These are phyloP conservation scores for Micronycteris hirsuta DNA, from an alignment of 2,113 vertebrate genomes.

Conservation along the genomic window DNA sequence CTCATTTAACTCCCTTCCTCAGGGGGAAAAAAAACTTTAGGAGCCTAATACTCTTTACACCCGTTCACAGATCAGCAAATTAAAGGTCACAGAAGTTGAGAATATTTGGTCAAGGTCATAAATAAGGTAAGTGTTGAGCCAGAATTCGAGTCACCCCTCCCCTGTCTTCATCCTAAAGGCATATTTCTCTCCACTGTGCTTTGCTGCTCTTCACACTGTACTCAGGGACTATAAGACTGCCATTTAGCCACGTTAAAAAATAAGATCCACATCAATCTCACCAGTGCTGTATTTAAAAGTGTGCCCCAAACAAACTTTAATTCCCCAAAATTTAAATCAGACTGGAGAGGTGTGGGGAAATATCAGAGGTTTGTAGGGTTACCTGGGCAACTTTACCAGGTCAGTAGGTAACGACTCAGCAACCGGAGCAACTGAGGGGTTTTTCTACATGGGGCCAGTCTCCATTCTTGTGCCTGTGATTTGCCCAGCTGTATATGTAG, in stretches of 20 bases:
- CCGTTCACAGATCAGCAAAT: not conserved
- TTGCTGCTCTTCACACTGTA: not conserved
- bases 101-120: not conserved
- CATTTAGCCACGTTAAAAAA: not conserved
- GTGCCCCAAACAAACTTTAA: not conserved
- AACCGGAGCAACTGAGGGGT: not conserved
- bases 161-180: not conserved
- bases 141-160: not conserved
- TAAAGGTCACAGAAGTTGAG: not conserved
- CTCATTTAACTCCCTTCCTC: not conserved
- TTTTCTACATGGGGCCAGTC: conserved; percentile 11
- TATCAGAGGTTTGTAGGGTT: not conserved
- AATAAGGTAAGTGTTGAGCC: not conserved
- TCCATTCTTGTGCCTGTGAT: not conserved
- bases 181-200: not conserved
- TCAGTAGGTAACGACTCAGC: conserved; percentile 9
- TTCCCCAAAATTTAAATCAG: not conserved
- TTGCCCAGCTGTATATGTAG: not conserved
- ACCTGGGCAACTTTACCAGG: not conserved
- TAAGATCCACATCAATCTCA: not conserved
- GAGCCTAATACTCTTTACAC: not conserved
- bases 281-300: conserved; percentile 13
- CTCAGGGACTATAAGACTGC: not conserved
- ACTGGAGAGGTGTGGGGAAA: not conserved
- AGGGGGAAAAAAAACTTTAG: not conserved